Percentiles rank a stretch among this genome's conserved stretches.
These are phyloP conservation scores for Zalophus californianus DNA, from an alignment of 2,797 vertebrate genomes.

Conservation along the genomic window DNA sequence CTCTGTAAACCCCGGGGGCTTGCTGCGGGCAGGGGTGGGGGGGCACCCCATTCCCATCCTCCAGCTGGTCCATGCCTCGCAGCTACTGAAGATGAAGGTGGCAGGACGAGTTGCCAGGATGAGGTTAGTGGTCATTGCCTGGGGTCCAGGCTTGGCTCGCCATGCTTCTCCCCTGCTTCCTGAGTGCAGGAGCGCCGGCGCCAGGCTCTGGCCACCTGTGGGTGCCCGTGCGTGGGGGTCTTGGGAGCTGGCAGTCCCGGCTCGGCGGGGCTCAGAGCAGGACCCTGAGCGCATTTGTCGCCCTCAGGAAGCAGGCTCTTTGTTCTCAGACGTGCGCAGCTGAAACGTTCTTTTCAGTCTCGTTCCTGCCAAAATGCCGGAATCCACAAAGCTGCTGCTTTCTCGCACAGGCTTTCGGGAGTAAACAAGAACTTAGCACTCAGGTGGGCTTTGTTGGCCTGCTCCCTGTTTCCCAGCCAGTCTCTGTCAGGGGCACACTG, in stretches of 20 bases:
- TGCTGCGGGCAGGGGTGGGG: accelerated
- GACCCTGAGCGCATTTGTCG: too few relatives aligned
- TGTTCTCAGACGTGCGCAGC: background rate
- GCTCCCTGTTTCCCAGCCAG: background rate
- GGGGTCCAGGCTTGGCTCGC: background rate
- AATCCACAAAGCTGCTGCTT: background rate
- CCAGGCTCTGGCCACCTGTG: too few relatives aligned
- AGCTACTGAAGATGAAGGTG: background rate
- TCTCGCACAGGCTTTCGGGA: background rate
- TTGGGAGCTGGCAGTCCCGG: background rate
- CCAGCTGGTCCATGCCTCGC: background rate
- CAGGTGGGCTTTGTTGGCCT: background rate
- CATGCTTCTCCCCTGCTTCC: background rate
- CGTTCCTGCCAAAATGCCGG: background rate
- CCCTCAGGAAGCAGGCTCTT: background rate
- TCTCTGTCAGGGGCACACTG: accelerated
- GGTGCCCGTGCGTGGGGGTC: background rate
- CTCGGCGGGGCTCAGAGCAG: background rate
- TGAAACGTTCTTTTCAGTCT: background rate
- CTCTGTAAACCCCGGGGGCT: background rate
- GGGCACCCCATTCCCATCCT: accelerated
- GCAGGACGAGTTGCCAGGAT: background rate
- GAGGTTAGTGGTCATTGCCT: background rate
- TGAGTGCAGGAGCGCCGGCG: accelerated
- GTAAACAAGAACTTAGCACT: too few relatives aligned